phyloP scores from a whole-genome alignment of 2,888 invertebrate genomes.

The Yponomeuta cagnagella region DNA sequence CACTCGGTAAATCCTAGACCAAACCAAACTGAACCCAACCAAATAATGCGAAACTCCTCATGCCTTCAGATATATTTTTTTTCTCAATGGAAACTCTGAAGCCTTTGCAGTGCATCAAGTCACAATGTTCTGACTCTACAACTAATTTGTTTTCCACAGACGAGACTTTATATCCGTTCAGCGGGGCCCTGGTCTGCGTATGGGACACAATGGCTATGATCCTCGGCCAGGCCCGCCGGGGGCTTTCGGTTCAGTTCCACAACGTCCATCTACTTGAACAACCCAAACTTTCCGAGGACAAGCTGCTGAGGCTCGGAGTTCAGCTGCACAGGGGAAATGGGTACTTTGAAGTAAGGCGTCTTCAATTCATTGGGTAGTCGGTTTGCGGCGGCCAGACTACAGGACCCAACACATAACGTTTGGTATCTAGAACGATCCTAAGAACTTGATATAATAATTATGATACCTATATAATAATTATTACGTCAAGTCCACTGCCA shows the following conservation, averaged over 20 bases:
- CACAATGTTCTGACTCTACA: not conserved
- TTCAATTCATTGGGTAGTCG: not conserved
- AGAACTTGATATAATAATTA: not conserved
- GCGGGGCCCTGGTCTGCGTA: constrained; percentile 9
- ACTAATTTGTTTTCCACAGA: not conserved
- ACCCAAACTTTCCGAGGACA: not conserved
- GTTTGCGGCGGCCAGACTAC: not conserved
- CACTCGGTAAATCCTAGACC: no score
- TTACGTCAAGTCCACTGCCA: no score
- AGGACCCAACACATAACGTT: not conserved
- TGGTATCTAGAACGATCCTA: no score
- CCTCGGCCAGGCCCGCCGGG: not conserved
- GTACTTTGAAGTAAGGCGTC: constrained; percentile 8
- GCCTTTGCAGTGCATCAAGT: no score
- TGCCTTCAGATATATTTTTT: no score
- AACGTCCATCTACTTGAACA: constrained; percentile 12
- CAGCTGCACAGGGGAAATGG: constrained; percentile 13
- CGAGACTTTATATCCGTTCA: constrained; percentile 13
- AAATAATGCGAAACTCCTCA: no score
- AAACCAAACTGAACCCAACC: no score
- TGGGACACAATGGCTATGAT: constrained; percentile 14
- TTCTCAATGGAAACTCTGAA: no score
- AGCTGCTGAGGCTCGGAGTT: not conserved
- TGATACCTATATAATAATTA: no score
- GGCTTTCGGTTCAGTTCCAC: constrained; percentile 6